Conservation (phyloP, 2,797 vertebrate species). For the Poeciliopsis infans region DNA sequence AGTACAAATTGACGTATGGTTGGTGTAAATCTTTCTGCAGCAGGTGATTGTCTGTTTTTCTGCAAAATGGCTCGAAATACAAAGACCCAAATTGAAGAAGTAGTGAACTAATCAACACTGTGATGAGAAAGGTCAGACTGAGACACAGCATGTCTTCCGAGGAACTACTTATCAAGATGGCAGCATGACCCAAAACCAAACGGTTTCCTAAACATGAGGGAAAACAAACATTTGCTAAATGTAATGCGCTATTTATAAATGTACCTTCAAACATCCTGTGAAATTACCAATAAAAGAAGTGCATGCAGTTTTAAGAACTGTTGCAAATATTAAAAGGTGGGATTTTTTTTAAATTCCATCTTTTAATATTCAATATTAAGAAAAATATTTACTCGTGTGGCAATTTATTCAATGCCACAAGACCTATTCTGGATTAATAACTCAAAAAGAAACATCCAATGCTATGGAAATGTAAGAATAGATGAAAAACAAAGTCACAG, state of each 20-base stretch:
- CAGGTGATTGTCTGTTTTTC: neutral
- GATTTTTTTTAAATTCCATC: too few species aligned
- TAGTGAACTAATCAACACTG: neutral
- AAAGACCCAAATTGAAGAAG: neutral
- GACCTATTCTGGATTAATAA: neutral
- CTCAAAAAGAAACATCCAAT: neutral
- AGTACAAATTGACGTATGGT: neutral
- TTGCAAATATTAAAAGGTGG: neutral
- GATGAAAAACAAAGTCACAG: neutral
- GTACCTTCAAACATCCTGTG: neutral
- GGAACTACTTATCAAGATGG: neutral
- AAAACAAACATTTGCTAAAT: neutral
- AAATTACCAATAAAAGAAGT: neutral
- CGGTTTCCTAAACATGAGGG: neutral
- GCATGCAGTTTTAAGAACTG: neutral
- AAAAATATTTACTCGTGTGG: neutral
- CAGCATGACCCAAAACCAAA: neutral
- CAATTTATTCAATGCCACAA: neutral
- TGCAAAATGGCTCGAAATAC: neutral
- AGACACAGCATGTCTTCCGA: neutral
- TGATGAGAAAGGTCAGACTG: neutral
- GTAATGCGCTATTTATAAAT: neutral
- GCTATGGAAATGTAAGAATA: neutral
- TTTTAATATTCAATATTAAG: too few species aligned
- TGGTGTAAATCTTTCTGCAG: neutral